Percentiles rank a stretch among this genome's conserved stretches.
phyloP scores from a whole-genome alignment of 2,888 invertebrate genomes.

The Synergus umbraculus region DNA sequence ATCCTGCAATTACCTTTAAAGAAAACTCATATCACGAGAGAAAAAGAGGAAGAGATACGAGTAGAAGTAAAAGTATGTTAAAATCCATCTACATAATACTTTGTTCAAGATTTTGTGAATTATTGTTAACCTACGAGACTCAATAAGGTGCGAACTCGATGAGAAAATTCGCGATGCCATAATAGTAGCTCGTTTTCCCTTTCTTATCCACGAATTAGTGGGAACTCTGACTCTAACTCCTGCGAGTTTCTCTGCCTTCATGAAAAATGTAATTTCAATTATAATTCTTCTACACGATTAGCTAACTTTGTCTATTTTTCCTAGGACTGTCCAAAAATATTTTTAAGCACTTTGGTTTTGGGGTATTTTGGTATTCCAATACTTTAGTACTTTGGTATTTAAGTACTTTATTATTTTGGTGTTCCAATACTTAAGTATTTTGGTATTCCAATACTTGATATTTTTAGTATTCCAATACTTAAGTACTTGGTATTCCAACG shows the following conservation, averaged over 20 bases:
- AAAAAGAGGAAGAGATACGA: conserved; percentile 2
- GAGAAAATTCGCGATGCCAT: neutral
- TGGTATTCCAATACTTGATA: no score
- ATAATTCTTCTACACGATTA: neutral
- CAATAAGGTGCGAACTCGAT: conserved; percentile 9
- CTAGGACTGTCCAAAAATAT: neutral
- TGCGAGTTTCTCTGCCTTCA: neutral
- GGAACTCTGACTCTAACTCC: neutral
- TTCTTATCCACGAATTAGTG: neutral
- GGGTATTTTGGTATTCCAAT: neutral
- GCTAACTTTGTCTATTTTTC: neutral
- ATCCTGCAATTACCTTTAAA: neutral
- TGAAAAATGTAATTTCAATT: neutral
- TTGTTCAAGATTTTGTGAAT: conserved; percentile 1
- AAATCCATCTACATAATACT: neutral
- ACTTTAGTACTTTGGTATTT: no score
- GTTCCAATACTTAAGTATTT: no score
- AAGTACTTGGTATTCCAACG: no score
- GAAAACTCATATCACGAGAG: neutral
- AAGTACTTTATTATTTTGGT: no score
- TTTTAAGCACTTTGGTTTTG: neutral
- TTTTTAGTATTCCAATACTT: neutral
- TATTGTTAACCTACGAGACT: conserved; percentile 1
- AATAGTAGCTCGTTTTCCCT: neutral
- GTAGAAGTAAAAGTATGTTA: neutral